Percentiles rank a stretch among this genome's conserved stretches.
Conservation (phyloP, 2,888 invertebrate genomes). For the Brenthis hecate region DNA sequence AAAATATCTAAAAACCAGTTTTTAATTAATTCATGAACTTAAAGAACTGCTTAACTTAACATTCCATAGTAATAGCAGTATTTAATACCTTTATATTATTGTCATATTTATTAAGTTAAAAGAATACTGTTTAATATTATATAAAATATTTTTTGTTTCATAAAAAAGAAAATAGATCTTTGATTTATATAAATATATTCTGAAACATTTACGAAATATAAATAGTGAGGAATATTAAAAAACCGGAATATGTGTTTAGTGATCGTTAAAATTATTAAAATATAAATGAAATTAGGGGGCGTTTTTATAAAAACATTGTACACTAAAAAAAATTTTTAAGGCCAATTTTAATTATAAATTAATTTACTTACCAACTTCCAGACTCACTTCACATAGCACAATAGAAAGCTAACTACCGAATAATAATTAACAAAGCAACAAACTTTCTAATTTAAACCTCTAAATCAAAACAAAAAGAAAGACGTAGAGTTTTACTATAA, state of each 20-base stretch:
- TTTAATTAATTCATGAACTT: slow-evolving; percentile 6
- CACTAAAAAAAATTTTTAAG: neutral
- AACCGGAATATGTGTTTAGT: neutral
- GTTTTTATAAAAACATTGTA: slow-evolving; percentile 8
- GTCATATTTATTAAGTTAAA: too few relatives aligned
- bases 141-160: too few relatives aligned
- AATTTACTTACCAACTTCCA: slow-evolving; percentile 13
- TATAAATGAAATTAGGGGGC: slow-evolving; percentile 15
- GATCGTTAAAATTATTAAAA: neutral
- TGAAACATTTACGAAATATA: neutral
- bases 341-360: neutral
- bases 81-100: too few relatives aligned
- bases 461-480: slow-evolving; percentile 37
- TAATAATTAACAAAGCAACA: slow-evolving; percentile 20
- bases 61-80: neutral
- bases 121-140: too few relatives aligned
- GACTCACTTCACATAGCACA: slow-evolving; percentile 32
- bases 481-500: slow-evolving; percentile 5
- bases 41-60: neutral
- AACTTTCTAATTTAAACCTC: slow-evolving; percentile 37
- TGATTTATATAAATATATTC: too few relatives aligned
- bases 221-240: neutral
- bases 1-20: slow-evolving; percentile 9
- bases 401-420: slow-evolving; percentile 34
- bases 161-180: too few relatives aligned